These are phyloP conservation scores for Cinara cedri DNA, from an alignment of 2,888 invertebrate genomes.

Conservation along the genomic window DNA sequence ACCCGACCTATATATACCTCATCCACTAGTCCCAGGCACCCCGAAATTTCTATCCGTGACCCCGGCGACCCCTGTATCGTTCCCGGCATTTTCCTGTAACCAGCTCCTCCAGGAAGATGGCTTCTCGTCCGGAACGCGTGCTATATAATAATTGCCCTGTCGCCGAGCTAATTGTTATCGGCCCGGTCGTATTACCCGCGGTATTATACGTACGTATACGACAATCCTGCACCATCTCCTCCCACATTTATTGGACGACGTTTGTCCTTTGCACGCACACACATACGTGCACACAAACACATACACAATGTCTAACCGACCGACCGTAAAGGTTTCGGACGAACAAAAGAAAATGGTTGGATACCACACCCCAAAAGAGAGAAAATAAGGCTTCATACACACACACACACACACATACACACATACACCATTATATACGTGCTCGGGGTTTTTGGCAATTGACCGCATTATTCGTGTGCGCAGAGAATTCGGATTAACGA, in stretches of 20 bases:
- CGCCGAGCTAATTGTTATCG: slow-evolving; percentile 1
- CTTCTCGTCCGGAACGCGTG: neutral
- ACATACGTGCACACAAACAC: neutral
- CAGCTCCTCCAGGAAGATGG: neutral
- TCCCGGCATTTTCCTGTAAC: neutral
- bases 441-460: slow-evolving; percentile 7
- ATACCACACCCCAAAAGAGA: too few relatives aligned
- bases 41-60: neutral
- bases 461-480: neutral
- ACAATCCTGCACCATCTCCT: neutral
- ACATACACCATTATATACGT: neutral
- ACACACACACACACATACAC: too few relatives aligned
- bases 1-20: neutral
- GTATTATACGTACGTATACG: neutral
- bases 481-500: neutral
- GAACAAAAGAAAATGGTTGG: neutral
- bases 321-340: neutral
- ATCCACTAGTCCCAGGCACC: too few relatives aligned
- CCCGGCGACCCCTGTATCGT: neutral
- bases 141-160: neutral
- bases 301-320: neutral
- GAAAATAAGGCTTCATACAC: neutral
- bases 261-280: too few relatives aligned
- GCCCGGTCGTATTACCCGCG: neutral
- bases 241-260: neutral